Percentiles rank a stretch among this genome's conserved stretches.
These are phyloP conservation scores for Machimus atricapillus DNA, from an alignment of 2,888 invertebrate species.

Conservation along the genomic window DNA sequence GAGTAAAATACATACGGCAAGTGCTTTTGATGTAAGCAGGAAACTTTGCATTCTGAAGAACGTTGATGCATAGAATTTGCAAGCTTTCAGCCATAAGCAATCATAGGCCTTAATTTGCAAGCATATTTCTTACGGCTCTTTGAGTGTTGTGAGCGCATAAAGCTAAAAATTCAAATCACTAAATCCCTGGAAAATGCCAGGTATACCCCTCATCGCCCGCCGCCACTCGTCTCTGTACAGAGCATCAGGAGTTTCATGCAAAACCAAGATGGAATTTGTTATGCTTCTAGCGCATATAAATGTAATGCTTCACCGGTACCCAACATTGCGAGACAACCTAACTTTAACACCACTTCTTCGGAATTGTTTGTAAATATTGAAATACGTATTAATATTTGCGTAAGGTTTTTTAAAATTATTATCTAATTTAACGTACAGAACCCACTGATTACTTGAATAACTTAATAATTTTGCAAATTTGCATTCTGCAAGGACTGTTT, in stretches of 20 bases:
- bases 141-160: background rate
- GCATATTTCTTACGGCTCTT: background rate
- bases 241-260: background rate
- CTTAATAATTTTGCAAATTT: background rate
- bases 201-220: background rate
- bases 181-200: background rate
- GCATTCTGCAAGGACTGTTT: background rate
- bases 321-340: background rate
- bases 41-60: slow-evolving; percentile 1
- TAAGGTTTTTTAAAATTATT: background rate
- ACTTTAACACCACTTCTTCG: background rate
- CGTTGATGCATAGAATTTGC: slow-evolving; percentile 19
- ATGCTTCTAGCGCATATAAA: background rate
- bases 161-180: slow-evolving; percentile 7
- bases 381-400: background rate
- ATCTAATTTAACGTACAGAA: background rate
- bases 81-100: slow-evolving; percentile 17
- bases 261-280: background rate
- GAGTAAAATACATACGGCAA: background rate
- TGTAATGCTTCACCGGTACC: background rate
- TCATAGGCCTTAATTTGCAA: slow-evolving; percentile 20
- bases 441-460: background rate
- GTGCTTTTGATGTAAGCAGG: slow-evolving; percentile 12
- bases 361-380: background rate
- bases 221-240: background rate